These are phyloP conservation scores for Hassar affinis DNA, from an alignment of 2,113 vertebrate species.

Conservation along the genomic window DNA sequence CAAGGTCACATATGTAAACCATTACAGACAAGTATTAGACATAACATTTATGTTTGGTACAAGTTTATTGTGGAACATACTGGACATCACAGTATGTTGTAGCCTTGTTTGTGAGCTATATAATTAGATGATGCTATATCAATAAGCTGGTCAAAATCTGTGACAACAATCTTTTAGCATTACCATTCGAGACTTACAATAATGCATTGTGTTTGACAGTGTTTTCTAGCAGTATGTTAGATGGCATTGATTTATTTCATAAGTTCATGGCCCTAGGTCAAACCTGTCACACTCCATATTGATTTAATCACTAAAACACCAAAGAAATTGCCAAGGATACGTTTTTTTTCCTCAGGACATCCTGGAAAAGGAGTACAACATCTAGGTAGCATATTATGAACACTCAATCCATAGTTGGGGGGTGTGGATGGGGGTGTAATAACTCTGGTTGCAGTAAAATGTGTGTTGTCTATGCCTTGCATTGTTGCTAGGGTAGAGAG, in stretches of 20 bases:
- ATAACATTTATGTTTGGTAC: conserved; percentile 1
- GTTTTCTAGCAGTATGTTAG: neutral
- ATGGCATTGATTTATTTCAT: conserved; percentile 18
- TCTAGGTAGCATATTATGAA: conserved; percentile 5
- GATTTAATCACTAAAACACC: conserved; percentile 17
- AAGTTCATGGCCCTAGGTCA: conserved; percentile 15
- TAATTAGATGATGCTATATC: neutral
- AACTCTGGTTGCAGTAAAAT: conserved; percentile 12
- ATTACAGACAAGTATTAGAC: neutral
- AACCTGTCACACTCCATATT: conserved; percentile 16
- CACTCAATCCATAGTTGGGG: neutral
- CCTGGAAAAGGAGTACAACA: neutral
- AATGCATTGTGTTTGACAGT: neutral
- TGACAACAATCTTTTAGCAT: neutral
- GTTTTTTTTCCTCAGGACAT: neutral
- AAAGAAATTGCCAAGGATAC: conserved; percentile 18
- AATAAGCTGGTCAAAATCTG: neutral
- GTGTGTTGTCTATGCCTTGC: neutral
- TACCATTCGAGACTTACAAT: neutral
- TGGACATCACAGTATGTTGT: neutral
- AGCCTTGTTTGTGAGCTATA: neutral
- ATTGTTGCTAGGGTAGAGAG: conserved; percentile 11
- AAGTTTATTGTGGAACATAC: neutral
- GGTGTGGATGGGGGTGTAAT: neutral
- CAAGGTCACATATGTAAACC: conserved; percentile 7